These are phyloP conservation scores for Mechanitis messenoides DNA, from an alignment of 2,888 invertebrate species.

Conservation along the genomic window DNA sequence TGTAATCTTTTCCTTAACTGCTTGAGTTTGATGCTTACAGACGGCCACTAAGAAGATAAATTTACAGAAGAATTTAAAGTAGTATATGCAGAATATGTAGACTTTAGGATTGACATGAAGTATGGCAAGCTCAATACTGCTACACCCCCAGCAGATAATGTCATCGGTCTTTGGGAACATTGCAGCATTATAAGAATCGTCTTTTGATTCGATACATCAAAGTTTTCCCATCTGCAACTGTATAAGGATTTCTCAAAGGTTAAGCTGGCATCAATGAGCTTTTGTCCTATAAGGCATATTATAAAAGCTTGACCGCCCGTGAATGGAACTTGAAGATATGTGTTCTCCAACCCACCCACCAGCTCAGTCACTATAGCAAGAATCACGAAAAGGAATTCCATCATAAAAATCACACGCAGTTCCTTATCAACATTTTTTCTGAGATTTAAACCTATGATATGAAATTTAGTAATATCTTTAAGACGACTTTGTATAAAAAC, in stretches of 20 bases:
- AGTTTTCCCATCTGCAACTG: constrained; percentile 54
- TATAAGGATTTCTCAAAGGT: constrained; percentile 48
- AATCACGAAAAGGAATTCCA: constrained; percentile 43
- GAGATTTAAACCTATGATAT: constrained; percentile 38
- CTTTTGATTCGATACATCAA: constrained; percentile 45
- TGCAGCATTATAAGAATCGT: constrained; percentile 46
- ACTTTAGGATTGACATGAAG: constrained; percentile 45
- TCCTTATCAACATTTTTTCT: constrained; percentile 37
- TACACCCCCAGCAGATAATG: constrained; percentile 51
- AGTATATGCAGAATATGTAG: constrained; percentile 52
- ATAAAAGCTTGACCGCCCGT: constrained; percentile 45
- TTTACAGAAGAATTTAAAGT: constrained; percentile 43
- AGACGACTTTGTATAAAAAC: constrained; percentile 37
- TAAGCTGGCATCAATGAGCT: constrained; percentile 47
- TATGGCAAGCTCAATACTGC: constrained; percentile 42
- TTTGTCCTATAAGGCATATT: constrained; percentile 53
- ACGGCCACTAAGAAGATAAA: constrained; percentile 9
- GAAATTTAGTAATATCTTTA: constrained; percentile 37
- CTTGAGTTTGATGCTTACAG: constrained; percentile 23
- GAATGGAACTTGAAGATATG: constrained; percentile 45
- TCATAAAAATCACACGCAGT: constrained; percentile 40
- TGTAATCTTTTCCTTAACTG: no score
- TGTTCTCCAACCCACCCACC: constrained; percentile 51
- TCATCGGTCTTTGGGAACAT: constrained; percentile 47
- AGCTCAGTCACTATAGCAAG: constrained; percentile 46